A percentile compares a stretch with the other conserved stretches of the same genome.
Evolutionary conservation across 2,113 vertebrate genomes (phyloP).

Genomic region (Lanius ludovicianus): DNA sequence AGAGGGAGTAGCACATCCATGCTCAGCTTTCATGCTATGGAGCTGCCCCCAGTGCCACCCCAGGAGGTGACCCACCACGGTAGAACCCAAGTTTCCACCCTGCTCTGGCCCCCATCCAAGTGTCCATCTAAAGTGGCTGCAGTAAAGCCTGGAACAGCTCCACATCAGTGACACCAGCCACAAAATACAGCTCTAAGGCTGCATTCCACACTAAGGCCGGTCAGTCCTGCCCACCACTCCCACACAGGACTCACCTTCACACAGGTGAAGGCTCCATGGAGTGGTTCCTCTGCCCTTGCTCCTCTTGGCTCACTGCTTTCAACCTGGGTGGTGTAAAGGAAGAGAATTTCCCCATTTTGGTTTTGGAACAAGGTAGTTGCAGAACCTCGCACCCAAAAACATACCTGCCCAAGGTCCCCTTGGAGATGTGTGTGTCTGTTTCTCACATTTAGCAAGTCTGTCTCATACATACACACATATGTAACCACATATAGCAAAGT

Average conservation of each 20-base stretch:
- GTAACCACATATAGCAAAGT: not conserved
- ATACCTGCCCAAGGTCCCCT: not conserved
- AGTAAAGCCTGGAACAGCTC: not conserved
- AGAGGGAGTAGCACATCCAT: not conserved
- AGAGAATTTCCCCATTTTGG: not conserved
- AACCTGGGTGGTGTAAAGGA: not conserved
- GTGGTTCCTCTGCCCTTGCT: not conserved
- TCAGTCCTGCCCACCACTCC: not conserved
- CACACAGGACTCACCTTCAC: not conserved
- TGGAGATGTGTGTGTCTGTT: not conserved
- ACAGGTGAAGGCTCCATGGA: not conserved
- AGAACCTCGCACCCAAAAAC: not conserved
- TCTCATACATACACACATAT: no score
- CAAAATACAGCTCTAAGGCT: not conserved
- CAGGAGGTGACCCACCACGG: not conserved
- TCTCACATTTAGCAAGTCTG: not conserved
- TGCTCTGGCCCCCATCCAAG: not conserved
- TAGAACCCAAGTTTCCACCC: not conserved
- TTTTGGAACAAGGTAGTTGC: not conserved
- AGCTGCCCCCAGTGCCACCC: not conserved
- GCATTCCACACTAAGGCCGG: not conserved
- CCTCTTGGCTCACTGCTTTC: not conserved
- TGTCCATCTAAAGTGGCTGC: not conserved
- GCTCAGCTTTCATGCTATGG: not conserved
- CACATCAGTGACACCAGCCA: accelerated